These are phyloP conservation scores for Smittia sp. DNA, from an alignment of 2,888 invertebrate species.

Conservation along the genomic window DNA sequence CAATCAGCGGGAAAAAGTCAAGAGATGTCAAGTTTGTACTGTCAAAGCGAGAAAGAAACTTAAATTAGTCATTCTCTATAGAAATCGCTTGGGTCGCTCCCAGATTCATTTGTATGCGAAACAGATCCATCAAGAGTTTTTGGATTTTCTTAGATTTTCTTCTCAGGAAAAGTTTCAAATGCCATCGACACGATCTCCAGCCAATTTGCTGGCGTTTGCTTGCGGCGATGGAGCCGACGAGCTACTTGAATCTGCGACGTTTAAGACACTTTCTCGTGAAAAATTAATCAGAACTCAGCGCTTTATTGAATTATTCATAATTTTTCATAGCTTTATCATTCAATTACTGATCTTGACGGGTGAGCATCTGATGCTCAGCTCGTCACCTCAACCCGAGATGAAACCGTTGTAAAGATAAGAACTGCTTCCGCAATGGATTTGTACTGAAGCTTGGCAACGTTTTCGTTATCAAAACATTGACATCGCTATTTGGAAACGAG, in stretches of 20 bases:
- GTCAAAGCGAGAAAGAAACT: not conserved
- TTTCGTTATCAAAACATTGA: not conserved
- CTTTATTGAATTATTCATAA: conserved; percentile 19
- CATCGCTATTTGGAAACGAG: not conserved
- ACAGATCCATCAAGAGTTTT: too few relatives aligned
- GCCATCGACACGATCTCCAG: too few relatives aligned
- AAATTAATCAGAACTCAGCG: not conserved
- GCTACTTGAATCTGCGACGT: not conserved
- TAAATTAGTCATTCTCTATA: not conserved
- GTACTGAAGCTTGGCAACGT: too few relatives aligned
- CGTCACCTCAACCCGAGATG: not conserved
- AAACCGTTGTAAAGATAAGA: not conserved
- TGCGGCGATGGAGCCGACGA: not conserved
- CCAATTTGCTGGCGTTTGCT: too few relatives aligned
- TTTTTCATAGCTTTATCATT: conserved; percentile 4
- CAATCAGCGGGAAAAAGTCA: not conserved
- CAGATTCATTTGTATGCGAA: too few relatives aligned
- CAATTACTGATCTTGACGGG: conserved; percentile 1
- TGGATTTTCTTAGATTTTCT: too few relatives aligned
- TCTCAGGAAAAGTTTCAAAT: too few relatives aligned
- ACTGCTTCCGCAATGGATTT: too few relatives aligned
- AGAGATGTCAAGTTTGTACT: too few relatives aligned
- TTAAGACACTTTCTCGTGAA: not conserved
- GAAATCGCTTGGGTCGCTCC: too few relatives aligned
- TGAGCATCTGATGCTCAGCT: not conserved